Percentiles rank a stretch among this genome's conserved stretches.
Conservation (phyloP, 2,113 vertebrate genomes). For the Nibea coibor region DNA sequence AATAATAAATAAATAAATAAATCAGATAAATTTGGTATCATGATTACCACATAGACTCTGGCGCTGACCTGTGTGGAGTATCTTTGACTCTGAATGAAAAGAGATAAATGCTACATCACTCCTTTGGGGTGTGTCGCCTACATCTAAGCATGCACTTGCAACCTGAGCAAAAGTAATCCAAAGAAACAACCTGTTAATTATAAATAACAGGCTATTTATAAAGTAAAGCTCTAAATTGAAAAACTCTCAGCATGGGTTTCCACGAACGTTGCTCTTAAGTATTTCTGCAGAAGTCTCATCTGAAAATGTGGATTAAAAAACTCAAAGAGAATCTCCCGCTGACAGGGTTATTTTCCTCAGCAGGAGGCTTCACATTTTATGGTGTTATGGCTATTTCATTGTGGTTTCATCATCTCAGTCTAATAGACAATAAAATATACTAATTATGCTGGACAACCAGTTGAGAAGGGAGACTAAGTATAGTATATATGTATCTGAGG, state of each 20-base stretch:
- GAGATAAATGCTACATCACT: neutral
- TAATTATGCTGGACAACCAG: conserved; percentile 16
- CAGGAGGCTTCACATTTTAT: neutral
- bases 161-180: neutral
- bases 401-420: conserved; percentile 42
- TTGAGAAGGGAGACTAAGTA: neutral
- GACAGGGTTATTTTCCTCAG: conserved; percentile 8
- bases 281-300: neutral
- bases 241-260: neutral
- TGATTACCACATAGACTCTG: neutral
- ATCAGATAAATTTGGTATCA: neutral
- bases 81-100: neutral
- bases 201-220: neutral
- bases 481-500: neutral
- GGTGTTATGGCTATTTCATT: conserved; percentile 10
- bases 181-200: conserved; percentile 10
- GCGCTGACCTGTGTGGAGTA: neutral
- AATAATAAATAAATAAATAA: neutral
- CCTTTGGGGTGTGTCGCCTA: neutral
- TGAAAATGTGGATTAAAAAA: neutral
- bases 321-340: conserved; percentile 10
- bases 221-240: neutral
- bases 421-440: neutral
- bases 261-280: neutral
- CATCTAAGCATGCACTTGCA: neutral